Conservation (phyloP, 2,113 vertebrate species). For the Corydoras maculifer region DNA sequence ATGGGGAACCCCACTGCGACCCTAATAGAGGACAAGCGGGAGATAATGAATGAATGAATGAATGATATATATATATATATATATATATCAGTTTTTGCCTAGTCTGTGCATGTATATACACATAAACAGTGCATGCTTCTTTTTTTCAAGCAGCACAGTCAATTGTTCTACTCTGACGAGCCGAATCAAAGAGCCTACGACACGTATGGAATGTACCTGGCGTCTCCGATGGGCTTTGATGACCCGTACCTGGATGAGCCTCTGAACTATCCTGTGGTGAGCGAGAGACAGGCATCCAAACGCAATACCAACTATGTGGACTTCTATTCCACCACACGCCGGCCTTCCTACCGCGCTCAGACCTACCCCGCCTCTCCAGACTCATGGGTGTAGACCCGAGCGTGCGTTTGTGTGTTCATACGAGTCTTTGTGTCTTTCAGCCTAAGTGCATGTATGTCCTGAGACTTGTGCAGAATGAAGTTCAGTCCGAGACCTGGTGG, state of each 20-base stretch:
- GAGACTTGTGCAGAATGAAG: conserved; percentile 11
- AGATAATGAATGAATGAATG: too few relatives aligned
- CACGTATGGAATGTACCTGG: conserved; percentile 84
- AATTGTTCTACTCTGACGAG: conserved; percentile 86
- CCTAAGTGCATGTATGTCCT: background rate
- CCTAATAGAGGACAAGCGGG: too few relatives aligned
- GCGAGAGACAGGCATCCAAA: conserved; percentile 78
- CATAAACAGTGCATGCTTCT: too few relatives aligned
- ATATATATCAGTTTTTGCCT: too few relatives aligned
- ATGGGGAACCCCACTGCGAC: too few relatives aligned
- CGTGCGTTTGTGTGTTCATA: conserved; percentile 32
- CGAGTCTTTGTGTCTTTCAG: background rate
- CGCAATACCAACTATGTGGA: conserved; percentile 96
- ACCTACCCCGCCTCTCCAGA: conserved; percentile 95
- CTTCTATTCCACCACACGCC: conserved; percentile 94
- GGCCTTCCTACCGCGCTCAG: conserved; percentile 87
- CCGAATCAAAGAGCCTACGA: conserved; percentile 85
- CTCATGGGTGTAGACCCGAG: conserved; percentile 85
- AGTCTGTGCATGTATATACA: background rate
- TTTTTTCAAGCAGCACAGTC: conserved; percentile 69
- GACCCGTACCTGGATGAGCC: conserved; percentile 86
- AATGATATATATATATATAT: too few relatives aligned
- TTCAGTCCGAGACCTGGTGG: background rate
- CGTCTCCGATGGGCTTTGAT: conserved; percentile 88
- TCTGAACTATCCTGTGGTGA: conserved; percentile 77